Base-by-base conservation (phyloP, 2,797 vertebrate genomes). In the Natrix natrix region DNA sequence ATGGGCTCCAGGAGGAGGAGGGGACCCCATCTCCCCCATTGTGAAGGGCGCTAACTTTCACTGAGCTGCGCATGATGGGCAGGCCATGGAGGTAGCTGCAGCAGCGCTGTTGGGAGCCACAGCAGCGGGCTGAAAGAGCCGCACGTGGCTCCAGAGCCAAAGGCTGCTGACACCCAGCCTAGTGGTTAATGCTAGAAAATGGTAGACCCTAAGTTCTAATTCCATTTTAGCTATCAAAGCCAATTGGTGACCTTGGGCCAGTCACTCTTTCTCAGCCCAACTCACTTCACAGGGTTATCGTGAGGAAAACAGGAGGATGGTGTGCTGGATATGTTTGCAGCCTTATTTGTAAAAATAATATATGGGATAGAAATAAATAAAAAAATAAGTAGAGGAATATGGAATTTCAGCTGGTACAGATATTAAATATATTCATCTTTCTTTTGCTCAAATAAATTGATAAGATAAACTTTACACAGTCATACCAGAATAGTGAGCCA, bases 381-480 rank as follows among this genome's bases (percentile, higher is more conserved):
- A 74, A 88, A 88, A 59, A 66, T n/a, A 90, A 92, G 1, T 87
- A 28, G 6, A n/a, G 22, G 55, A 86, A 87, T 32, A 90, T 13
- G 48, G 89, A 55, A 43, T 11, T 92, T 90, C 48, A 93, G 16
- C 2, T 90, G 8, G 1, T 32, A 61, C 1, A 92, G 3, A 60
- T 89, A 13, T 78, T n/a, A 57, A 59, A 59, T 83, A 48, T 89
- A 13, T 63, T 91, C 28, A 24, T 92, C 11, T 55, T 86, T 56
- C n/a, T 61, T 24, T 83, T 83, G 8, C 74, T 57, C 43, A 43
- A 11, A 1, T 87, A 11, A 86, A 92, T 28, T 56, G 3, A 22
- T 88, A 54, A 63, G 24, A n/a, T 14, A 60, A 0, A 0, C 59
- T 1, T 3, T 1, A 24, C 32, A 20, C 1, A 17, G 37, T 43